phyloP scores from a whole-genome alignment of 2,888 invertebrate species.

The Hydroisotoma schaefferi region DNA sequence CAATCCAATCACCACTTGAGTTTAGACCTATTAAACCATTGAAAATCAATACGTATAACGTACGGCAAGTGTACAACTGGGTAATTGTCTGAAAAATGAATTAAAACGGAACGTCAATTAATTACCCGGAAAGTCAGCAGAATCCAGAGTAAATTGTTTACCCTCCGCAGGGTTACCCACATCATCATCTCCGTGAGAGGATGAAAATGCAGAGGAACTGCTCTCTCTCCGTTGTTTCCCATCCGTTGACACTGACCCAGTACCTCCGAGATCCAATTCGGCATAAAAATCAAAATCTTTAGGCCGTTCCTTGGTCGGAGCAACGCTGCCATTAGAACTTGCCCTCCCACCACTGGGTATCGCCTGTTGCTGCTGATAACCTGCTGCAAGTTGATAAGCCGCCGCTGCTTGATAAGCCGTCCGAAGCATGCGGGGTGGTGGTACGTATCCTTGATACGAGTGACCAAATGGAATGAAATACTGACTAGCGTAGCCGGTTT shows the following conservation, averaged over 20 bases:
- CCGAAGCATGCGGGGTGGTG: conserved; percentile 10
- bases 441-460: not conserved
- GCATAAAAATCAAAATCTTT: conserved; percentile 11
- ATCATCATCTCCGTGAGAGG: conserved; percentile 3
- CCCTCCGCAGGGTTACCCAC: too few species aligned
- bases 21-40: too few species aligned
- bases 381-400: too few species aligned
- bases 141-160: too few species aligned
- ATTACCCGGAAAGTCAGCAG: not conserved
- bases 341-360: too few species aligned
- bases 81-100: too few species aligned
- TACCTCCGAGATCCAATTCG: conserved; percentile 6
- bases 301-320: conserved; percentile 4
- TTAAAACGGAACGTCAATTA: too few species aligned
- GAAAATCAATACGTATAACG: too few species aligned
- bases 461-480: too few species aligned
- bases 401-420: not conserved
- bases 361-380: not conserved
- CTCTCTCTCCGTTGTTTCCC: not conserved
- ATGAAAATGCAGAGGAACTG: not conserved
- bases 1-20: conserved; percentile 35
- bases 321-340: too few species aligned
- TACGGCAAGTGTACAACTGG: too few species aligned
- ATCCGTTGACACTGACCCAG: not conserved
- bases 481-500: too few species aligned